phyloP scores from a whole-genome alignment of 2,113 vertebrate species.

The Fulica atra region DNA sequence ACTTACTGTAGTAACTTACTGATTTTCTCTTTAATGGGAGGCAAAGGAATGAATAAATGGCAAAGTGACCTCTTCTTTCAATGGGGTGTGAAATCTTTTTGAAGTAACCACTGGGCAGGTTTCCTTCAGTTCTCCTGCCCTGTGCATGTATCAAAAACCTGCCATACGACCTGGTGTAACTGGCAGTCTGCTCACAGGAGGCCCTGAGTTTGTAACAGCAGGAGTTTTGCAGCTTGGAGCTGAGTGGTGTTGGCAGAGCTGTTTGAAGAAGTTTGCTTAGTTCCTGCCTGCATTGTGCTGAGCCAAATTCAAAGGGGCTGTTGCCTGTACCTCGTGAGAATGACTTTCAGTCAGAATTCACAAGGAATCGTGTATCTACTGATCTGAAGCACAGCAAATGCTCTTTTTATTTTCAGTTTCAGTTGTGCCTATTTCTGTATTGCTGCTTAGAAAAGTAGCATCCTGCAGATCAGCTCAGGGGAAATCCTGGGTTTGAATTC shows the following conservation, averaged over 20 bases:
- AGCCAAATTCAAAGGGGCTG: background rate
- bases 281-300: conserved; percentile 32
- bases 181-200: conserved; percentile 46
- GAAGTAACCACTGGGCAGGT: background rate
- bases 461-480: background rate
- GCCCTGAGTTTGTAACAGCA: background rate
- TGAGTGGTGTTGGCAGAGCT: conserved; percentile 52
- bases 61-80: background rate
- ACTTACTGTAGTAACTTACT: background rate
- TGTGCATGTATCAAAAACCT: background rate
- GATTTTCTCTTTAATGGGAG: background rate
- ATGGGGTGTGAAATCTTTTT: background rate
- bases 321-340: conserved; percentile 30
- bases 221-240: conserved; percentile 16
- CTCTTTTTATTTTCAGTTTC: background rate
- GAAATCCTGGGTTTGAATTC: background rate
- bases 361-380: conserved; percentile 33
- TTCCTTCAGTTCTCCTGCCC: background rate
- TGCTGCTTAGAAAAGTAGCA: background rate
- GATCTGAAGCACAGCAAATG: background rate
- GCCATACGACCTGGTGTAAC: conserved; percentile 3
- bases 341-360: conserved; percentile 26
- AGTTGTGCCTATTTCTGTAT: background rate
- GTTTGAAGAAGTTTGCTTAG: conserved; percentile 43
- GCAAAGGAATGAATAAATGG: background rate